Percentiles rank a stretch among this genome's conserved stretches.
phyloP scores from a whole-genome alignment of 1,140 invertebrate species.

The Acyrthosiphon pisum region DNA sequence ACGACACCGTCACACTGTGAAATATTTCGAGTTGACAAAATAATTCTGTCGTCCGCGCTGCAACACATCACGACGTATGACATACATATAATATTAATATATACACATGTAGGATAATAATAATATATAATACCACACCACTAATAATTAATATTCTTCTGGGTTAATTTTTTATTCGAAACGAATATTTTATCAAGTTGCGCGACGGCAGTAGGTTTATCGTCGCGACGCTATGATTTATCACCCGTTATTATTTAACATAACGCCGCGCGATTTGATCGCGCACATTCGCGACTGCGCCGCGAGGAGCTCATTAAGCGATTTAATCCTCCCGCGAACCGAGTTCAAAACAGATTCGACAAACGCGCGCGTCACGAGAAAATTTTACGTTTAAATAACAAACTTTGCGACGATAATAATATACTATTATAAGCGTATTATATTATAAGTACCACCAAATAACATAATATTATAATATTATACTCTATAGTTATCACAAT shows the following conservation, averaged over 20 bases:
- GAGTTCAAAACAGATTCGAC: neutral
- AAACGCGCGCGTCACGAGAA: neutral
- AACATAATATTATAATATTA: no score
- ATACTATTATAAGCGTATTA: neutral
- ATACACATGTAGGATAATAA: neutral
- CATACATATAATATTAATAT: neutral
- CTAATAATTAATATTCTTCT: neutral
- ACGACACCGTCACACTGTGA: neutral
- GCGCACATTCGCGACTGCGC: neutral
- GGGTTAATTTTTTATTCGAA: neutral
- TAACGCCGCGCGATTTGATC: no score
- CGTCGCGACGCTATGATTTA: neutral
- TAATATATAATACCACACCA: neutral
- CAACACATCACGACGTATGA: neutral
- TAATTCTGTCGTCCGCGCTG: conserved; percentile 31
- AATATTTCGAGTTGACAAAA: conserved; percentile 10
- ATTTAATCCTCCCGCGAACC: neutral
- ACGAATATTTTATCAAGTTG: neutral
- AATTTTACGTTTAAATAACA: neutral
- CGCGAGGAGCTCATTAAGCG: neutral
- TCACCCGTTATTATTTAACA: neutral
- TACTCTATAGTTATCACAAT: no score
- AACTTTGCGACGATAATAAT: neutral
- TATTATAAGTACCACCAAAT: no score
- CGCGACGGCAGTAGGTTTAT: neutral